Evolutionary conservation across 2,113 vertebrate genomes (phyloP), one percentile per base, ranked within the genome.

Genomic region (Eulacestoma nigropectus): DNA sequence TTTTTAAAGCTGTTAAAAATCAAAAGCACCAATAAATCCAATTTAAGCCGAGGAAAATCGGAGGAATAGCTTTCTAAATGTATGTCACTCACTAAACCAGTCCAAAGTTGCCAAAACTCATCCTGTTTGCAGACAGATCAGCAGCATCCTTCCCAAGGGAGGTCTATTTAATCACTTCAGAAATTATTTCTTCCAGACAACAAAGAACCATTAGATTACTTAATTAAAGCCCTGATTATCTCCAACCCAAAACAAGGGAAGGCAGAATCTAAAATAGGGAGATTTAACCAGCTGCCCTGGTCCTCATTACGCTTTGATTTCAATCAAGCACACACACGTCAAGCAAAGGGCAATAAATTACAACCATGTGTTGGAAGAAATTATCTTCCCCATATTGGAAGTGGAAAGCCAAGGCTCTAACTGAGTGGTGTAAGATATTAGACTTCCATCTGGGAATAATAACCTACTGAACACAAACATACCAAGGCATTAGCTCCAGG

Each of bases 261-360:
- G 74, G 23, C 60, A 35, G 89, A 92, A 95, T 76, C 94, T 93
- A 68, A 93, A 95, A 81, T 9, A 70, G 89, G 56, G 11, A 73
- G 68, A 77, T 75, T 74, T 46, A 87, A 83, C 35, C 69, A 78
- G 91, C 93, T 95, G 87, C 86, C 74, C 97, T 95, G 97, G 91
- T 97, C 96, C 94, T 97, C 97, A 67, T 96, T 97, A 97, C 1
- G 84, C 96, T 97, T 97, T 97, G 97, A 98, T 98, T 98, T 97
- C 97, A 94, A 98, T 96, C 97, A 97, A 85, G 88, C 90, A 80
- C 96, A 91, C 95, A 96, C 97, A 97, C 94, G 75, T 97, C 97
- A 97, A 97, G 97, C 91, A 83, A 96, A 97, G 92, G 97, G 97
- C 95, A 97, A 97, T 96, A 96, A 97, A 98, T 98, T 94, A 80